These are phyloP conservation scores for Phalloptychus januarius DNA, from an alignment of 2,797 vertebrate species.

Conservation along the genomic window DNA sequence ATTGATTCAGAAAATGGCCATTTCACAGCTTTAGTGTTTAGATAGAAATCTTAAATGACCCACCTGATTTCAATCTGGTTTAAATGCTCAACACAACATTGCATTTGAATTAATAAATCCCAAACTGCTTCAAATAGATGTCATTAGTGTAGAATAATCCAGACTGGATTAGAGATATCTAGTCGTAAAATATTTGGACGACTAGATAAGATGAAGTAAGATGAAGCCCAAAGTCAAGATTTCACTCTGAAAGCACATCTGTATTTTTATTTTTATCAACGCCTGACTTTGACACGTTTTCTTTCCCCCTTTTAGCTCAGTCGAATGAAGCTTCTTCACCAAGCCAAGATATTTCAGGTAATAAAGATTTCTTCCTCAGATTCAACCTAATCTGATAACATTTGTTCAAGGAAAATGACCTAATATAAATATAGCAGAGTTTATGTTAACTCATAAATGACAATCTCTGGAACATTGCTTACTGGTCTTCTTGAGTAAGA, in stretches of 20 bases:
- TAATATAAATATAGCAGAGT: background rate
- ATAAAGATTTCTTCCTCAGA: slow-evolving; percentile 10
- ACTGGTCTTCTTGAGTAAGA: background rate
- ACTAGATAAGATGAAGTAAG: too few species aligned
- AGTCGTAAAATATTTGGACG: background rate
- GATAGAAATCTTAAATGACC: background rate
- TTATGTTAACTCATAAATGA: background rate
- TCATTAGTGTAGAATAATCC: background rate
- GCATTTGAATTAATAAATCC: background rate
- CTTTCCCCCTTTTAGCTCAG: slow-evolving; percentile 78
- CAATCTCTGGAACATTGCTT: background rate
- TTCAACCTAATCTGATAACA: background rate
- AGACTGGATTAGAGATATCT: background rate
- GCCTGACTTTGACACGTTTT: slow-evolving; percentile 42
- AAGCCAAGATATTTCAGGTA: slow-evolving; percentile 87
- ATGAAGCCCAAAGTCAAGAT: background rate
- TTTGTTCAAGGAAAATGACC: background rate
- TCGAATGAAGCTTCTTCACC: slow-evolving; percentile 85
- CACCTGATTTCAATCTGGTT: background rate
- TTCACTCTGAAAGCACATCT: background rate
- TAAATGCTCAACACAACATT: background rate
- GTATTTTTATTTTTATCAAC: background rate
- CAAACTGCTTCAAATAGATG: background rate
- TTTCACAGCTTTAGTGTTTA: background rate
- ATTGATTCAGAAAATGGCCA: background rate